Percentiles rank a stretch among this genome's conserved stretches.
Conservation (phyloP, 2,888 invertebrate genomes). For the Stenoptilia bipunctidactyla region DNA sequence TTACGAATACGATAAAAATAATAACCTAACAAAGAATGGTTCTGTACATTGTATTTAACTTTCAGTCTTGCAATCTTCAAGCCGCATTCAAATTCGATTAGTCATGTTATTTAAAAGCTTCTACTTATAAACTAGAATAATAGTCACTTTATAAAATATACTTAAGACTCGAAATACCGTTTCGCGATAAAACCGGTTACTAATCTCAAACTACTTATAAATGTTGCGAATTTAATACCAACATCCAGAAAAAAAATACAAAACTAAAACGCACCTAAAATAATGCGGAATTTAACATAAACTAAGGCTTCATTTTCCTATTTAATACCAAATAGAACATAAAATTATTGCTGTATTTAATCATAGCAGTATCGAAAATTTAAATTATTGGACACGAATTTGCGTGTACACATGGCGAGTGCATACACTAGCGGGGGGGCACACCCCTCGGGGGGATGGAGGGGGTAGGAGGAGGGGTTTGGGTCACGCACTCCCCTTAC, state of each 20-base stretch:
- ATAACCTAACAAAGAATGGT: not conserved
- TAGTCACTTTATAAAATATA: conserved; percentile 1
- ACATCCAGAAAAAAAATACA: too few relatives aligned
- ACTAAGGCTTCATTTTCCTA: not conserved
- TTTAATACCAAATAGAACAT: conserved; percentile 22
- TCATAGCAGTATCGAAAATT: conserved; percentile 48
- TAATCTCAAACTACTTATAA: too few relatives aligned
- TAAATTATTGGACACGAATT: conserved; percentile 65
- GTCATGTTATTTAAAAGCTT: conserved; percentile 3
- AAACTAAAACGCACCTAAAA: too few relatives aligned
- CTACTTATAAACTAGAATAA: not conserved
- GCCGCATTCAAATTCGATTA: conserved; percentile 11
- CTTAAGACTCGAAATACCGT: not conserved
- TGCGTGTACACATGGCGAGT: conserved; percentile 61
- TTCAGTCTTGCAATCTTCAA: too few relatives aligned
- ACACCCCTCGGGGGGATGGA: conserved; percentile 18
- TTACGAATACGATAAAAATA: not conserved
- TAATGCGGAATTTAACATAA: too few relatives aligned
- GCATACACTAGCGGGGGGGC: conserved; percentile 23
- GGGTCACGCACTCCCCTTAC: conserved; percentile 52
- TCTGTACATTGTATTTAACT: too few relatives aligned
- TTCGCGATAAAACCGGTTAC: too few relatives aligned
- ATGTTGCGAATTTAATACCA: too few relatives aligned
- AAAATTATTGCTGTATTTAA: conserved; percentile 52
- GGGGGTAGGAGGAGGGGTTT: conserved; percentile 32